Base-by-base conservation (phyloP, 2,797 vertebrate genomes). In the Protosalanx chinensis region DNA sequence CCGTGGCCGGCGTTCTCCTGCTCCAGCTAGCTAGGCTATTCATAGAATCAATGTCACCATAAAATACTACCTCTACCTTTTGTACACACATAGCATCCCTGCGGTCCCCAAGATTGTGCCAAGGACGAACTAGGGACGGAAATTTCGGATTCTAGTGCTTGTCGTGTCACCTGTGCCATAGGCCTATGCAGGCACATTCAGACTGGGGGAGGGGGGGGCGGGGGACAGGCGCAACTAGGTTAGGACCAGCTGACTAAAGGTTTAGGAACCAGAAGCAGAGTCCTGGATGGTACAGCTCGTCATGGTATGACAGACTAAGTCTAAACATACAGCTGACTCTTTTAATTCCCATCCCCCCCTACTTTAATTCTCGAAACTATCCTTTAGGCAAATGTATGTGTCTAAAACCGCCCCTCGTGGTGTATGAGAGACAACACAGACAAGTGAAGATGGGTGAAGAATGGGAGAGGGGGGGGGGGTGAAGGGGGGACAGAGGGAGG, bases 61-160 rank as follows among this genome's bases (percentile, higher is more conserved):
- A 90, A 90, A 91, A 90, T 90, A 90, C 76, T 87, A 79, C 85
- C 85, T 88, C 85, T 81, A 82, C 78, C 84, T 74, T 77, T 62
- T 60, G 75, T 81, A 69, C 78, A n/a, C 78, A 58, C 30, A 58
- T 32, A 1, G 7, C 7, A 3, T 59, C 67, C 77, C 72, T 82
- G 77, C 74, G 32, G 61, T 75, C 77, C 82, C 77, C 72, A 69
- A 67, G 77, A 51, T 29, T 35, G n/a, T 27, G 62, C 68, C 72
- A 63, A 80, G 76, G 71, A 82, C 73, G 76, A 41, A 41, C 37
- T 41, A 41, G 37, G 37, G 8, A 41, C 37, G 7, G 37, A 13
- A 41, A 41, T 41, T 12, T 10, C 6, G 5, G 8, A 37, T 37
- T 27, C 1, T 41, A 41, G 37, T 41, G 37, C 37, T 13, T 41